A percentile compares a stretch with the other conserved stretches of the same genome.
phyloP scores from a whole-genome alignment of 1,140 invertebrate genomes.

The Microvelia longipes region DNA sequence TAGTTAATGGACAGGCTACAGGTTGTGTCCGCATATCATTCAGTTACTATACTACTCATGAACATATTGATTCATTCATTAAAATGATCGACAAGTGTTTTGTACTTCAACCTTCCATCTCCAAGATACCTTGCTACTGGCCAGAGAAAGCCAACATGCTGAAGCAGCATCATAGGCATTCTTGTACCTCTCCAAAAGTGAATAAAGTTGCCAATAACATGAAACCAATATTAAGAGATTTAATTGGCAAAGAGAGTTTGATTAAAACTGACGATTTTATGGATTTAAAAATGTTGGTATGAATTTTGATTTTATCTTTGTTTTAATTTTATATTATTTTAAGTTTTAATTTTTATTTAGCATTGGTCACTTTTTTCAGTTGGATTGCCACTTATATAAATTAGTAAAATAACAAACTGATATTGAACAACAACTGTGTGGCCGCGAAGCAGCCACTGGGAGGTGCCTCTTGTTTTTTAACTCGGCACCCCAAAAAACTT shows the following conservation, averaged over 20 bases:
- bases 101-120: slow-evolving; percentile 26
- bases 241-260: too few relatives aligned
- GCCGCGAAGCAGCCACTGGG: too few relatives aligned
- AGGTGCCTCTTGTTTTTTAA: too few relatives aligned
- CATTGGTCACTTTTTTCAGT: too few relatives aligned
- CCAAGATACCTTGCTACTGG: slow-evolving; percentile 14
- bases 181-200: too few relatives aligned
- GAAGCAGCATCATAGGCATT: too few relatives aligned
- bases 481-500: too few relatives aligned
- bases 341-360: not conserved
- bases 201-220: too few relatives aligned
- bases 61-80: slow-evolving; percentile 56
- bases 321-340: not conserved
- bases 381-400: too few relatives aligned
- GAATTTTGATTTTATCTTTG: not conserved
- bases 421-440: too few relatives aligned
- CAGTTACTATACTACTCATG: slow-evolving; percentile 69
- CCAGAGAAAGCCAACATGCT: not conserved
- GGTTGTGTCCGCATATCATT: slow-evolving; percentile 85
- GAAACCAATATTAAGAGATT: too few relatives aligned
- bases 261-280: not conserved
- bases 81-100: slow-evolving; percentile 58
- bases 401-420: too few relatives aligned
- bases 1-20: slow-evolving; percentile 77
- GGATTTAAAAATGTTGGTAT: not conserved